Base-by-base conservation (phyloP, 2,113 vertebrate species). In the Thalassarche chlororhynchos region DNA sequence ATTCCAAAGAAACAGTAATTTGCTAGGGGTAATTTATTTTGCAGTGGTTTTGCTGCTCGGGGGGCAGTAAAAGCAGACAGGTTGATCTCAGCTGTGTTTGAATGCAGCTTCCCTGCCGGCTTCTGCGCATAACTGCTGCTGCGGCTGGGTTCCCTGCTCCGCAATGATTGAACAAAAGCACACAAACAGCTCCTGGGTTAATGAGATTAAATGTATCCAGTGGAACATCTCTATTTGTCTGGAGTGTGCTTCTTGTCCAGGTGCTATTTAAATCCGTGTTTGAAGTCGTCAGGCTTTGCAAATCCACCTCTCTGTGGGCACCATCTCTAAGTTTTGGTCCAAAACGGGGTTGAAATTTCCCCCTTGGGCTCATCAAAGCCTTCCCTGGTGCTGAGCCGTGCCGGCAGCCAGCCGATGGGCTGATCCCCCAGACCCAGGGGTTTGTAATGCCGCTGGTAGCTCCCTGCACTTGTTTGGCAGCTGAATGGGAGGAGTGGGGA, bases 91-190 rank as follows among this genome's bases (percentile, higher is more conserved):
- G 66, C 66, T 21, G 71, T 14, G 38, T 61, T 44, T 38, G 60
- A 61, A 32, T 6, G 54, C 42, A 14, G 78, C 13, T 91, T 88
- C 66, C 46, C 84, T 13, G 28, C 88, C 3, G 10, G 28, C 29
- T 58, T 34, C 81, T 14, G 76, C 1, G 2, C 7, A 0, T 7
- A 38, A 12, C 54, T 10, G 61, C 69, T 75, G 40, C 46, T 66
- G 88, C 2, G 14, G 61, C 24, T 16, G 52, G 15, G 10, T 47
- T 87, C 40, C 71, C 72, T 13, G 23, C 38, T 40, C 62, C 1
- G 3, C 8, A 0, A 4, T 3, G 36, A 6, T 2, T 11, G 17
- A 65, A 10, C 12, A 7, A 36, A 40, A 21, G 0, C 76, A 21
- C 61, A 14, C 42, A 14, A 44, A 69, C 84, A 58, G 66, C 51